Percentiles rank a stretch among this genome's conserved stretches.
Conservation (phyloP, 2,888 invertebrate species). For the Escarpia spicata region DNA sequence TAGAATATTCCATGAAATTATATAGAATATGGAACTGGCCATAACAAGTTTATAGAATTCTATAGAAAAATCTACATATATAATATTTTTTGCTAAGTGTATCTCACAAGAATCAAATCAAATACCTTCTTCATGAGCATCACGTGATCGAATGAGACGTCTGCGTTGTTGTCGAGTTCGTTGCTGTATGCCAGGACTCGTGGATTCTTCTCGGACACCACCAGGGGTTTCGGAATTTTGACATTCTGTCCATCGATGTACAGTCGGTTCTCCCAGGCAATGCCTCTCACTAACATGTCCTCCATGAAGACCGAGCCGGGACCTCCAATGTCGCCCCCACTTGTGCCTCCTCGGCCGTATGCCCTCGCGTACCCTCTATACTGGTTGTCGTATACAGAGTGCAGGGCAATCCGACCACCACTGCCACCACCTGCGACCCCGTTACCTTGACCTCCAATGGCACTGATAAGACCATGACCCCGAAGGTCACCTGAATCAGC, state of each 20-base stretch:
- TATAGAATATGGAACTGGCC: neutral
- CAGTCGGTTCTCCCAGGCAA: constrained; percentile 43
- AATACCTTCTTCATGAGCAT: constrained; percentile 49
- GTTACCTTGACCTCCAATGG: constrained; percentile 47
- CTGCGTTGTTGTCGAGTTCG: constrained; percentile 43
- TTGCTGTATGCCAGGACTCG: constrained; percentile 40
- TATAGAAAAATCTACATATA: neutral
- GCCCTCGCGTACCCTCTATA: constrained; percentile 47
- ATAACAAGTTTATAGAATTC: neutral
- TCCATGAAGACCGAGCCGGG: constrained; percentile 53
- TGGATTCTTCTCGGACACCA: constrained; percentile 47
- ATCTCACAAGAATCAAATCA: neutral
- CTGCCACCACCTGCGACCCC: constrained; percentile 47
- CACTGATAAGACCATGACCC: constrained; percentile 49
- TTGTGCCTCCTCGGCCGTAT: constrained; percentile 42
- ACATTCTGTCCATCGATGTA: constrained; percentile 49
- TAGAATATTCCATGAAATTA: neutral
- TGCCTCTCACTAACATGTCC: constrained; percentile 39
- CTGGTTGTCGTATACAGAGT: constrained; percentile 45
- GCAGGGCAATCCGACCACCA: constrained; percentile 50
- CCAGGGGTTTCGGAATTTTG: constrained; percentile 46
- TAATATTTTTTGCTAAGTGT: neutral
- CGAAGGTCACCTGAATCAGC: constrained; percentile 44
- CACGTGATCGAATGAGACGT: constrained; percentile 51
- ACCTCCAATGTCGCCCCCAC: constrained; percentile 46